Conservation (phyloP, 2,888 invertebrate species). For the Netelia virgata region DNA sequence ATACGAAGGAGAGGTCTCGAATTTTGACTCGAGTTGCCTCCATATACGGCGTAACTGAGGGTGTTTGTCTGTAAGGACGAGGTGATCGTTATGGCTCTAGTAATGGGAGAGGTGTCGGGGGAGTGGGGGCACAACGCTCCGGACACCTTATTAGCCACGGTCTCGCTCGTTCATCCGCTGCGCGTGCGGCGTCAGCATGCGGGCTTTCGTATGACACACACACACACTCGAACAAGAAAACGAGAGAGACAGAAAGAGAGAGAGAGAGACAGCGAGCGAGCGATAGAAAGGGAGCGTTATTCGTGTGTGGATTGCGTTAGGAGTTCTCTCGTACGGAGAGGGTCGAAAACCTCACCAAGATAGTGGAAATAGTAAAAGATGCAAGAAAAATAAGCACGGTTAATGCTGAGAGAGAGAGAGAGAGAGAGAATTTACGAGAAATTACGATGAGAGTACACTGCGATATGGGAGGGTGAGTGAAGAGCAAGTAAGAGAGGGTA, state of each 20-base stretch:
- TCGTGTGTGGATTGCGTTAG: conserved; percentile 33
- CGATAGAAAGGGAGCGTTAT: conserved; percentile 6
- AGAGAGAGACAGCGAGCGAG: not conserved
- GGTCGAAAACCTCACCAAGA: not conserved
- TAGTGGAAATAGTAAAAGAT: conserved; percentile 43
- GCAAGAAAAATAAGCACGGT: not conserved
- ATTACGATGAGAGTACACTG: conserved; percentile 38
- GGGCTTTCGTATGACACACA: conserved; percentile 42
- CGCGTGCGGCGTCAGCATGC: conserved; percentile 61
- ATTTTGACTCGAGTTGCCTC: not conserved
- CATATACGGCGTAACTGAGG: not conserved
- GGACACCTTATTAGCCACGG: conserved; percentile 67
- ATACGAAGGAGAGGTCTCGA: too few species aligned
- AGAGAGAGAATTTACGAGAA: conserved; percentile 46
- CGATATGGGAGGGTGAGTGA: not conserved
- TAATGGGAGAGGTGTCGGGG: conserved; percentile 51
- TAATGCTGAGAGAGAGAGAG: conserved; percentile 25
- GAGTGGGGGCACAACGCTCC: conserved; percentile 47
- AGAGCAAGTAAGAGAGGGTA: conserved; percentile 4
- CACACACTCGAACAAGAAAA: not conserved
- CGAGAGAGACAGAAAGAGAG: conserved; percentile 10
- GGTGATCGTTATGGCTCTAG: conserved; percentile 56
- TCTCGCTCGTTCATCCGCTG: conserved; percentile 65
- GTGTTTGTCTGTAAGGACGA: conserved; percentile 19
- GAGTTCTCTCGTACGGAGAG: conserved; percentile 45